These are phyloP conservation scores for Hemichromis elongatus DNA, from an alignment of 2,113 vertebrate genomes.

Conservation along the genomic window DNA sequence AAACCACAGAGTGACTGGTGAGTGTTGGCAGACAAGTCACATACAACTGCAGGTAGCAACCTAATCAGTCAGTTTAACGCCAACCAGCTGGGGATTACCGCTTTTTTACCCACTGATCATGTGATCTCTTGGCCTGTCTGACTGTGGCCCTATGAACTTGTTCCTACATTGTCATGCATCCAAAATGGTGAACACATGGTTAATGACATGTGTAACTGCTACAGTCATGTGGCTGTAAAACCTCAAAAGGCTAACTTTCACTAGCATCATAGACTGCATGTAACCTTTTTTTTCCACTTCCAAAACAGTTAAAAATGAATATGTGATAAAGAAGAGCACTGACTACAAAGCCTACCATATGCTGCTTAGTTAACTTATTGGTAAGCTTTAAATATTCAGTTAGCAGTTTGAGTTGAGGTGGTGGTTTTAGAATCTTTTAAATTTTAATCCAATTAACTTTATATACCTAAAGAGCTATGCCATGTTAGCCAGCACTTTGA, in stretches of 20 bases:
- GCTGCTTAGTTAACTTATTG: background rate
- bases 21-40: background rate
- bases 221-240: background rate
- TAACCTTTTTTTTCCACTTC: background rate
- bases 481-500: background rate
- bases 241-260: background rate
- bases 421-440: background rate
- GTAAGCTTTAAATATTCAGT: background rate
- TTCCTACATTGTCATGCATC: background rate
- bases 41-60: background rate
- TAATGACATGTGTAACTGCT: background rate
- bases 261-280: background rate
- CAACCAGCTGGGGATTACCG: background rate
- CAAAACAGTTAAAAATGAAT: background rate
- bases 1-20: background rate
- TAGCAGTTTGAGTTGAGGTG: background rate
- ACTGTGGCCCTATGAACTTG: background rate
- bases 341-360: background rate
- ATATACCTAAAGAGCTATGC: background rate
- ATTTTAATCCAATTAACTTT: background rate
- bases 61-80: background rate
- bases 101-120: background rate
- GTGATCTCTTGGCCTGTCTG: background rate
- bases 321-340: background rate
- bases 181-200: background rate